Evolutionary conservation across 2,888 invertebrate species (phyloP), one percentile per base, ranked within the genome.

Genomic region (Lasioglossum lativentre): DNA sequence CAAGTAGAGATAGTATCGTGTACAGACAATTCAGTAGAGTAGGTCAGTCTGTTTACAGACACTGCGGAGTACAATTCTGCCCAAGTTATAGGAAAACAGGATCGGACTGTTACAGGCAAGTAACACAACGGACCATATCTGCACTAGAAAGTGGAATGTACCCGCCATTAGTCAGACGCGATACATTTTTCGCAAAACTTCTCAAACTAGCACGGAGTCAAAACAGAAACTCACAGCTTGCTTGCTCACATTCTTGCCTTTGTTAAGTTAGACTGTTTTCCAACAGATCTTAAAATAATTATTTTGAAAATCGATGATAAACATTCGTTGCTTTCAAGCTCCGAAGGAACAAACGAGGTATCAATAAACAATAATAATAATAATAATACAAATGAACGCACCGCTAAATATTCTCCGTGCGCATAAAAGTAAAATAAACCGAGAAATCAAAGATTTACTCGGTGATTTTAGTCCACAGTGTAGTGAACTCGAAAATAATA

Each of bases 1-100:
- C 72, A 68, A 68, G 68, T 70, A 38, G 68, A 82, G 68, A 82
- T 52, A 40, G 66, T 52, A 59, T 82, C 56, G 40, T 82, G 82
- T 30, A 23, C 19, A 27, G 45, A 12, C 82, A 59, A 45, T 42
- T 82, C 59, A 40, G 74, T 82, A 70, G 74, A 82, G 52, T 27
- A 23, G 56, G 23, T 45, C 45, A 27, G 27, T 71, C 16, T 27
- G 42, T 34, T n/a, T n/a, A 68, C 82, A 38, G 45, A 12, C 56
- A 38, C 30, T 30, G 19, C 19, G 6, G 63, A 30, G 30, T 45
- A 45, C 16, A n/a, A n/a, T 38, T 76, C 45, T 19, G 38, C 12
- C 12, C 3, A 38, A 40, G 34, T 42, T 68, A 47, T 38, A 6
- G 74, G 82, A 82, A 38, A 74, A 74, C 16, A 56, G 45, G 30